These are phyloP conservation scores for Delphinapterus leucas DNA, from an alignment of 2,113 vertebrate species.

Conservation along the genomic window DNA sequence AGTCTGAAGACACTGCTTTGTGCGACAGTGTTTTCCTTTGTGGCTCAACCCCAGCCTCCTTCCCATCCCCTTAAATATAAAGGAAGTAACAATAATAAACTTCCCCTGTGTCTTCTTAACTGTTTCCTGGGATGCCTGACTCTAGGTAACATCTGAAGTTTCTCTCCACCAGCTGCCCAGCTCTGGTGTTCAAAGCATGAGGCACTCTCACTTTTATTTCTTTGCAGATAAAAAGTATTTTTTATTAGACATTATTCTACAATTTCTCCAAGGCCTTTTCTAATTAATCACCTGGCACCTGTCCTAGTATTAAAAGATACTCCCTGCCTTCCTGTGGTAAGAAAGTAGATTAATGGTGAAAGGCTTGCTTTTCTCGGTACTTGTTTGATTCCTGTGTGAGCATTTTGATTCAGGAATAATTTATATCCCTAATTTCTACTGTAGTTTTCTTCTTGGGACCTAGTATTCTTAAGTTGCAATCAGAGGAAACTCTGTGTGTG, in stretches of 20 bases:
- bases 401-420: conserved; percentile 61
- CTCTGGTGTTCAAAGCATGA: neutral
- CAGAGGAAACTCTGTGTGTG: conserved; percentile 35
- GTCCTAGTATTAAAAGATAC: conserved; percentile 36
- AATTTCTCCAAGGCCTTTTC: conserved; percentile 17
- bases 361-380: neutral
- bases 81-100: neutral
- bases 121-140: neutral
- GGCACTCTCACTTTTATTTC: neutral
- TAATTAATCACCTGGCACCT: conserved; percentile 32
- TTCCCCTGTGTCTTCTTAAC: neutral
- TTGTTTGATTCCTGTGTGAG: conserved; percentile 33
- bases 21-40: neutral
- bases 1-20: neutral
- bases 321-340: neutral
- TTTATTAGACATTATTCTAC: neutral
- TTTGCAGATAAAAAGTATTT: neutral
- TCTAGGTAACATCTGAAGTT: accelerated
- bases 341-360: conserved; percentile 27
- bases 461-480: conserved; percentile 51
- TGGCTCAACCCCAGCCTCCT: neutral
- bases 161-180: neutral
- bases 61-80: neutral
- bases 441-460: conserved; percentile 45
- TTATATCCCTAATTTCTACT: conserved; percentile 43